Evolutionary conservation across 2,888 invertebrate genomes (phyloP), one percentile per base, ranked within the genome.

Genomic region (Branchinecta sandiegonensis): DNA sequence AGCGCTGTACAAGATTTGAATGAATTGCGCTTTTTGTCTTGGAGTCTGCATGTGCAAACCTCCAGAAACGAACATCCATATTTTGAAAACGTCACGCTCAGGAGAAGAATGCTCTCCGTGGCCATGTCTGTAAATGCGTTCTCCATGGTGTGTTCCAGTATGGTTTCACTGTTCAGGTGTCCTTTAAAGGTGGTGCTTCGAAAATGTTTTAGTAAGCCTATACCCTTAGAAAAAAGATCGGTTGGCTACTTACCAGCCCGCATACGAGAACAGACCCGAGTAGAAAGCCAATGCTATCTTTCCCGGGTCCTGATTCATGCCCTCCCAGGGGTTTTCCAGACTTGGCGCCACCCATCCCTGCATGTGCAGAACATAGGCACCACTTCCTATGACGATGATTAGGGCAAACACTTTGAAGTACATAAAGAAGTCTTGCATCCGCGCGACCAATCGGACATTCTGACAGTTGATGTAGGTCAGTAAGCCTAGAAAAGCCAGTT

Each of bases 301-400:
- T 17, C 75, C 74, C 12, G 76, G 75, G 50, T 86, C 80, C 0
- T 81, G 82, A 56, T 83, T 82, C 0, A 89, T 88, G 10, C 74
- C 72, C 1, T 68, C 72, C 1, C 72, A 73, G 0, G 77, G 74
- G 14, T 73, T 74, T 64, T 67, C 73, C 72, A 70, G 77, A 77
- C 37, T 74, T 65, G 65, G 73, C 68, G 23, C 71, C 68, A 23
- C 64, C 69, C 67, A 65, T 74, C 79, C 77, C 70, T 71, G 73
- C 47, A 82, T 79, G 67, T 71, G 70, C 46, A 79, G 71, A 67
- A 74, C 75, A 48, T 76, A 73, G 10, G 76, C 68, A 8, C 79
- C 79, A 46, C 77, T 76, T 70, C 77, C 74, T 70, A 80, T 79
- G 70, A 79, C 77, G 71, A 79, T 75, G 65, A 76, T 72, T 6